Conservation (phyloP, 35 echinoderm and acorn worm genomes). For the Lytechinus variegatus region DNA sequence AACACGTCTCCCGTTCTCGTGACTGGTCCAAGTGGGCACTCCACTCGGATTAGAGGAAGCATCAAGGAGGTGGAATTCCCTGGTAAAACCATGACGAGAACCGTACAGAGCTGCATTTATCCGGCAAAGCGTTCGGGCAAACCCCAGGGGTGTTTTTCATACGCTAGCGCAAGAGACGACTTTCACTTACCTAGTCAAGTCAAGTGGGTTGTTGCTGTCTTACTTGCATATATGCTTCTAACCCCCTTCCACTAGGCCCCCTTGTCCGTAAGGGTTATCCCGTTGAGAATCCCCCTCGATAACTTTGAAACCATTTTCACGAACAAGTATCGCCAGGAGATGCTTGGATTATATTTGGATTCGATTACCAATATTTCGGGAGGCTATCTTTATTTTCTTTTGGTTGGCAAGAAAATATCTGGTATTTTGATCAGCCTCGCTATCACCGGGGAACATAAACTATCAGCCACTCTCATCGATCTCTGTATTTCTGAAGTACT, state of each 20-base stretch:
- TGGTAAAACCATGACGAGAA: conserved; percentile 40
- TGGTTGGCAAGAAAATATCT: background rate
- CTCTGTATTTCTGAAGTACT: background rate
- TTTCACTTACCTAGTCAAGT: conserved; percentile 42
- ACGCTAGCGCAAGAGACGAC: background rate
- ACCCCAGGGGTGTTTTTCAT: conserved; percentile 33
- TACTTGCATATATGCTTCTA: conserved; percentile 26
- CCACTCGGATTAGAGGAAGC: conserved; percentile 36
- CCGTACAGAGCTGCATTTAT: conserved; percentile 44
- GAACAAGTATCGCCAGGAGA: conserved; percentile 36
- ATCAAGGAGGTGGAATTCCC: conserved; percentile 18
- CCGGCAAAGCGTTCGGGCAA: conserved; percentile 37
- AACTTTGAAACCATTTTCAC: conserved; percentile 40
- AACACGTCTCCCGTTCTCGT: conserved; percentile 46
- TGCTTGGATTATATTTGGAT: conserved; percentile 25
- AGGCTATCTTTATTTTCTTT: background rate
- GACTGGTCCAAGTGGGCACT: conserved; percentile 42
- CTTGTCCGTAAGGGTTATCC: background rate
- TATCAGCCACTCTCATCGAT: background rate
- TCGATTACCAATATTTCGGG: conserved; percentile 30
- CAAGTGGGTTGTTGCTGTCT: conserved; percentile 34
- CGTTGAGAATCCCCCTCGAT: background rate
- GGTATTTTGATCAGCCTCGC: background rate
- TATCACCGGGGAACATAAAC: background rate
- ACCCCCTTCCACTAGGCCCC: background rate